Evolutionary conservation across 2,113 vertebrate species (phyloP).

Genomic region (Motacilla alba): DNA sequence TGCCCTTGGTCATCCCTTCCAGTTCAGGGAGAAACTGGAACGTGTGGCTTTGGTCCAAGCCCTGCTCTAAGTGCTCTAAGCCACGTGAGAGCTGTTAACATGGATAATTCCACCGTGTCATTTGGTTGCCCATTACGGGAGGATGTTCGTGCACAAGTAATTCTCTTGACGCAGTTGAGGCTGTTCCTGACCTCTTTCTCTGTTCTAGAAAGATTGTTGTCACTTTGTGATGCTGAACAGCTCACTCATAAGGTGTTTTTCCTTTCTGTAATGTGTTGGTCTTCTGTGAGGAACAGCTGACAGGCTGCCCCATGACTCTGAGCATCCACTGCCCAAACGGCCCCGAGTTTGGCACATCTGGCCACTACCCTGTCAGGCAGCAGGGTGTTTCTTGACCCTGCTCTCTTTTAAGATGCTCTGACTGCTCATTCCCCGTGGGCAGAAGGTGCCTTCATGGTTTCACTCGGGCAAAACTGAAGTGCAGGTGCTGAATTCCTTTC

Average conservation of each 20-base stretch:
- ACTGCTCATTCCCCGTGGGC: accelerated
- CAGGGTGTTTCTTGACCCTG: neutral
- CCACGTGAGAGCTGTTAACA: accelerated
- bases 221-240: neutral
- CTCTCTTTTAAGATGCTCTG: neutral
- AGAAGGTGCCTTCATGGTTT: accelerated
- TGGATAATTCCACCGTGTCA: accelerated
- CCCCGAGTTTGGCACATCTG: neutral
- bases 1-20: neutral
- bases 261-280: neutral
- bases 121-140: neutral
- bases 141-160: too few species aligned
- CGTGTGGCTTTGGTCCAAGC: neutral
- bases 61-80: neutral
- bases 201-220: neutral
- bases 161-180: accelerated
- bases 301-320: neutral
- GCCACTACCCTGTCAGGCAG: neutral
- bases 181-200: neutral
- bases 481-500: neutral
- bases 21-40: neutral
- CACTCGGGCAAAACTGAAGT: neutral
- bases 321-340: neutral
- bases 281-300: neutral
- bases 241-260: neutral